Base-by-base conservation (phyloP, 2,797 vertebrate genomes). In the Serranus cabrilla region DNA sequence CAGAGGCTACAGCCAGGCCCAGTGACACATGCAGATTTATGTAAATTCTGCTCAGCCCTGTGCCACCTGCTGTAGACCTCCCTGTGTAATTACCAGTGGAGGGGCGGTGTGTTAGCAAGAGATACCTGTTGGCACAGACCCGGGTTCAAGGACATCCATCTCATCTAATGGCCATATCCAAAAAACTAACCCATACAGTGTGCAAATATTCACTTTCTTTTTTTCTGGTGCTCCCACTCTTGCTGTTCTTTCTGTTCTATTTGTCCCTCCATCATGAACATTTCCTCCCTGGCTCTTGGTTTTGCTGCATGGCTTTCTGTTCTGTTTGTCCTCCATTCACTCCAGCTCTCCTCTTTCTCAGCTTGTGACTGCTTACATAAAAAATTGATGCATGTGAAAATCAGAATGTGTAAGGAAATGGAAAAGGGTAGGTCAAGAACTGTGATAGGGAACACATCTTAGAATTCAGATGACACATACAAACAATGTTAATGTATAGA, bases 11-110 rank as follows among this genome's bases (percentile, higher is more conserved):
- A 89, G 90, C 80, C 87, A 71, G 90, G 68, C 77, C 78, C 71
- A 21, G 83, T 85, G 88, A 93, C 92, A 90, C 87, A 94, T 94
- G 93, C 90, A 92, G 89, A 95, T 94, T 92, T 93, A 95, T 95
- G 93, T 72, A 84, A 91, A 94, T 95, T 42, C 55, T 55, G 57
- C 82, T 87, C 80, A 86, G 74, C 73, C 82, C 81, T 50, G 72
- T 60, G 85, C 84, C 86, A 87, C 89, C 85, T 89, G 87, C 86
- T 84, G 84, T 59, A 87, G 83, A 85, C 85, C 86, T 87, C 80
- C 80, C 61, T 74, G 85, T 92, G 92, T 94, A 94, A 93, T 93
- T 91, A 94, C 89, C 84, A 91, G 83, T 31, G 43, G 78, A 83
- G 77, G 84, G 84, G 86, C 50, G 80, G 83, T 86, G 80, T 90